Percentiles rank a stretch among this genome's conserved stretches.
These are phyloP conservation scores for Trematocara zebra DNA, from an alignment of 2,113 vertebrate genomes.

Conservation along the genomic window DNA sequence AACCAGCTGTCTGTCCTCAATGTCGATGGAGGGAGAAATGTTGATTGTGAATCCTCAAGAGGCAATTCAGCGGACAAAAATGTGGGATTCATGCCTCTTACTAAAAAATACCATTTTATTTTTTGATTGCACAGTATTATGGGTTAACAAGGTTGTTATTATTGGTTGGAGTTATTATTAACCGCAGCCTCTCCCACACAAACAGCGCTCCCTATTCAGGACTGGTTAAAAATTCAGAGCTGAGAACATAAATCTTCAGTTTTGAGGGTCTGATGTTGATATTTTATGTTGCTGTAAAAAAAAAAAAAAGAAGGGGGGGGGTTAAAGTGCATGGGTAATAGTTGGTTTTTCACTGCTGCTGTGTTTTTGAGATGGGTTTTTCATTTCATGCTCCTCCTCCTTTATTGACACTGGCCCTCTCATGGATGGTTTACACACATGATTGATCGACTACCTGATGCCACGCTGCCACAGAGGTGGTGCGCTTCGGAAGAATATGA, in stretches of 20 bases:
- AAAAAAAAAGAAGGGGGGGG: neutral
- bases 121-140: neutral
- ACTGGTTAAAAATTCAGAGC: neutral
- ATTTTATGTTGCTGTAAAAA: neutral
- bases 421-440: constrained; percentile 1
- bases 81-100: neutral
- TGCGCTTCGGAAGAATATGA: constrained; percentile 4
- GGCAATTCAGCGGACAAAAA: neutral
- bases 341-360: neutral
- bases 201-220: neutral
- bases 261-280: neutral
- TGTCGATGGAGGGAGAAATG: neutral
- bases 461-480: neutral
- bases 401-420: constrained; percentile 19
- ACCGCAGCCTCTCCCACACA: neutral
- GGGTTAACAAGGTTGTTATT: neutral
- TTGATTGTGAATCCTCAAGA: neutral
- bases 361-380: constrained; percentile 3
- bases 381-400: constrained; percentile 24
- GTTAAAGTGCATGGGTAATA: neutral
- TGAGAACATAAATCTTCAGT: neutral
- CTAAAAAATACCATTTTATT: neutral
- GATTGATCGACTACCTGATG: constrained; percentile 36
- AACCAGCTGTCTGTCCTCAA: neutral
- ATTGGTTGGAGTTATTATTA: neutral